Conservation (phyloP, 2,888 invertebrate genomes). For the Oconnorella tubifera region DNA sequence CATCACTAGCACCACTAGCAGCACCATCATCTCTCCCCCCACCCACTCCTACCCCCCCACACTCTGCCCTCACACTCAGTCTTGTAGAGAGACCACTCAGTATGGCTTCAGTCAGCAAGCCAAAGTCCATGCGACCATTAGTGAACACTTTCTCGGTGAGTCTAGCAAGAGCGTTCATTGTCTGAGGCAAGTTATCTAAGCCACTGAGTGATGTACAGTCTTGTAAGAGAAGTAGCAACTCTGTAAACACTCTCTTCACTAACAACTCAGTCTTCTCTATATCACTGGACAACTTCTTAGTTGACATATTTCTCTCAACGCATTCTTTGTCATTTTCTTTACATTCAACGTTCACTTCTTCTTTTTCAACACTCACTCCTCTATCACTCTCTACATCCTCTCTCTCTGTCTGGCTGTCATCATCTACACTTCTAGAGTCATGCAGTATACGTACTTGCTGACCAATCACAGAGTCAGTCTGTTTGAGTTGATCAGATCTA, state of each 20-base stretch:
- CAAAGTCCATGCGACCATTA: conserved; percentile 13
- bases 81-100: conserved; percentile 4
- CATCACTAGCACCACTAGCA: not conserved
- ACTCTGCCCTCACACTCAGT: not conserved
- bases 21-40: not conserved
- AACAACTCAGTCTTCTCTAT: no score
- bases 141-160: conserved; percentile 21
- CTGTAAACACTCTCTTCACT: not conserved
- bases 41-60: not conserved
- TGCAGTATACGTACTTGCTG: no score
- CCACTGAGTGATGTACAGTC: conserved; percentile 8
- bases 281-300: no score
- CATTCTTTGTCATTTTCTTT: no score
- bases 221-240: conserved; percentile 4
- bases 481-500: no score
- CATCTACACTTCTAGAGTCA: no score
- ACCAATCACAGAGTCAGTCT: no score
- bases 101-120: conserved; percentile 16
- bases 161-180: conserved; percentile 19
- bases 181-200: conserved; percentile 8
- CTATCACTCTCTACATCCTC: no score
- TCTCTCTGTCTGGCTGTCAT: no score
- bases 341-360: no score
- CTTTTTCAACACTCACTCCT: no score
- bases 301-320: no score